Base-by-base conservation (phyloP, 2,113 vertebrate genomes). In the Sarotherodon lohbergeri region DNA sequence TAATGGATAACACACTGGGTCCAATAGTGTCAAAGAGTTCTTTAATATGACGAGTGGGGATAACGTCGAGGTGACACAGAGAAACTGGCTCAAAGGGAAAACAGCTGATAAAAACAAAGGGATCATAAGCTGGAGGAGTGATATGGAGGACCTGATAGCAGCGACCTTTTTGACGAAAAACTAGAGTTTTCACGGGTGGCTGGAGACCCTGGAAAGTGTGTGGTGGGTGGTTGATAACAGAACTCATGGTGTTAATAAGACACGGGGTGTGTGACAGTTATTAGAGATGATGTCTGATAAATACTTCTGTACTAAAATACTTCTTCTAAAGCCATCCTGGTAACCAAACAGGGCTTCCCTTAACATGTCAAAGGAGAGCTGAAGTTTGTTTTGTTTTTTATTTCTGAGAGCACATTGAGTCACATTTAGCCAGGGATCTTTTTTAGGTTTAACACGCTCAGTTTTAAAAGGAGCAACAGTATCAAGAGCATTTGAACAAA, bases 401-500 rank as follows among this genome's bases (percentile, higher is more conserved):
- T 32, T 61, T 61, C 57, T 6, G 6, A 61, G 29, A 61, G 59
- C 59, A 34, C 29, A 9, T 2, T 17, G 59, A 63, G 29, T 11
- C 14, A 11, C 59, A 0, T 34, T 1, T 11, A 63, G 29, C 29
- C 16, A 63, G 16, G 5, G 29, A 63, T 0, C 29, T 19, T 34
- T 34, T 63, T 19, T 19, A 34, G 59, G 59, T 63, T 63, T 19
- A 63, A 63, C 29, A 34, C 29, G 7, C 61, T 66, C 17, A 1
- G 17, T 12, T 66, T 66, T 66, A 66, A 66, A 66, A 66, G 32
- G 3, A 66, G 61, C 32, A 66, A 66, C 61, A 66, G 61, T 8
- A 39, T 8, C 17, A 66, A 39, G 34, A 39, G 19, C 34, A 66
- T 0, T 0, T 39, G 34, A 8, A 66, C 61, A 36, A 0, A 63